phyloP scores from a whole-genome alignment of 2,797 vertebrate genomes.

The Pachyuromys duprasi region DNA sequence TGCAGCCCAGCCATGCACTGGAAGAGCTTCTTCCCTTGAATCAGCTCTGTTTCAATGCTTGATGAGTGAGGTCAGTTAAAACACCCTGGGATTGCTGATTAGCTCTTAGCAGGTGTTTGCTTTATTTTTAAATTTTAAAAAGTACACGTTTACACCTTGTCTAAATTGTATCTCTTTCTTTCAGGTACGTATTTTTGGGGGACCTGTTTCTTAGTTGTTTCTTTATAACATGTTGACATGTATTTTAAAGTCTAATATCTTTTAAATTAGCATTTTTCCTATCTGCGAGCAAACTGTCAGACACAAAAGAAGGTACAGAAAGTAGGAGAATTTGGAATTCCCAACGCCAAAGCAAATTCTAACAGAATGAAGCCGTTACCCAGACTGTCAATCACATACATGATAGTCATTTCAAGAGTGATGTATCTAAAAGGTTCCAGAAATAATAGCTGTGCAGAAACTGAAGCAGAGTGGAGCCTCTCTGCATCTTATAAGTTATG shows the following conservation, averaged over 20 bases:
- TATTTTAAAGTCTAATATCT: conserved; percentile 57
- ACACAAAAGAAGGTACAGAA: conserved; percentile 47
- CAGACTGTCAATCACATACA: background rate
- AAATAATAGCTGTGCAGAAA: background rate
- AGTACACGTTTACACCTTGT: background rate
- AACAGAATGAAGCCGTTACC: conserved; percentile 11
- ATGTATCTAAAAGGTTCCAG: conserved; percentile 44
- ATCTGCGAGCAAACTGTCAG: conserved; percentile 48
- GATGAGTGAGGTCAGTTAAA: conserved; percentile 22
- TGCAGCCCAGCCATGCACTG: background rate
- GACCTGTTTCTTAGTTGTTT: background rate
- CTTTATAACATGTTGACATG: conserved; percentile 14
- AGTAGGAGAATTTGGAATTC: conserved; percentile 39
- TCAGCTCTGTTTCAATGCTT: background rate
- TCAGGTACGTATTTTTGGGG: background rate
- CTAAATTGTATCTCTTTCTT: conserved; percentile 54
- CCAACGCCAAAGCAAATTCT: conserved; percentile 43
- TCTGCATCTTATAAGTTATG: background rate
- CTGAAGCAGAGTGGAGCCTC: background rate
- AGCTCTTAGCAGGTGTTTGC: background rate
- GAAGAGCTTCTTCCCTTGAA: background rate
- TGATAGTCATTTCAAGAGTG: conserved; percentile 15
- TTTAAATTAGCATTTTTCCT: conserved; percentile 50
- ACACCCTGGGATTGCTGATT: background rate
- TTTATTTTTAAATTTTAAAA: conserved; percentile 4